These are phyloP conservation scores for Rhynchomys soricoides DNA, from an alignment of 2,113 vertebrate species.

Conservation along the genomic window DNA sequence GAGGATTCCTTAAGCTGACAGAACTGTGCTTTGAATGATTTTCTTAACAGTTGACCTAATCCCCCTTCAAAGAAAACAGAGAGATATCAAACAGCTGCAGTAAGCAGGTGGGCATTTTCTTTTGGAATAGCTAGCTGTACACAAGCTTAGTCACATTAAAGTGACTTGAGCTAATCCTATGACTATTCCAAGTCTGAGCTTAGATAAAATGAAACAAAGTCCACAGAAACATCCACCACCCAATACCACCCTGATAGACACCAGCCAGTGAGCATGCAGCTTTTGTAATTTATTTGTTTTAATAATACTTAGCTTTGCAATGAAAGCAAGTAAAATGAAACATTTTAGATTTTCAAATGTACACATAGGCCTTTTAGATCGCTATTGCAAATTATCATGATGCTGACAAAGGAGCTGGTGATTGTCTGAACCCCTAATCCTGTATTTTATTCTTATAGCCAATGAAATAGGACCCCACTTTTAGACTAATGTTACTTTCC, in stretches of 20 bases:
- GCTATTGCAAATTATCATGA: constrained; percentile 22
- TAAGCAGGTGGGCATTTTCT: constrained; percentile 43
- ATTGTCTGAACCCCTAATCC: background rate
- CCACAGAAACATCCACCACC: background rate
- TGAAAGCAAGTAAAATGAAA: constrained; percentile 54
- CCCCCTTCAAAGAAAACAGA: constrained; percentile 47
- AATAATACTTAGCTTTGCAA: constrained; percentile 46
- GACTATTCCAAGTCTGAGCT: constrained; percentile 9
- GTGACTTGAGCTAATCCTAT: constrained; percentile 46
- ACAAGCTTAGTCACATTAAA: constrained; percentile 43
- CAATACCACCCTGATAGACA: constrained; percentile 18
- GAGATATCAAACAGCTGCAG: constrained; percentile 50
- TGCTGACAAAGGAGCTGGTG: constrained; percentile 9
- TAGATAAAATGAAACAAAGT: constrained; percentile 55
- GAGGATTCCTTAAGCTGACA: constrained; percentile 36
- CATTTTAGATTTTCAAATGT: constrained; percentile 53
- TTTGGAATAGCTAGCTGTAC: constrained; percentile 33
- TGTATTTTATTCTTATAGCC: background rate
- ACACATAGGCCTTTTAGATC: constrained; percentile 21
- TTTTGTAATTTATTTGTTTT: constrained; percentile 51
- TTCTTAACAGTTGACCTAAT: constrained; percentile 48
- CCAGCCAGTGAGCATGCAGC: constrained; percentile 33
- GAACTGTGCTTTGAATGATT: constrained; percentile 58
- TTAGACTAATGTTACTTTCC: background rate
- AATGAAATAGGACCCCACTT: constrained; percentile 21